Evolutionary conservation across 2,888 invertebrate genomes (phyloP).

Genomic region (Chrysomela aeneicollis): DNA sequence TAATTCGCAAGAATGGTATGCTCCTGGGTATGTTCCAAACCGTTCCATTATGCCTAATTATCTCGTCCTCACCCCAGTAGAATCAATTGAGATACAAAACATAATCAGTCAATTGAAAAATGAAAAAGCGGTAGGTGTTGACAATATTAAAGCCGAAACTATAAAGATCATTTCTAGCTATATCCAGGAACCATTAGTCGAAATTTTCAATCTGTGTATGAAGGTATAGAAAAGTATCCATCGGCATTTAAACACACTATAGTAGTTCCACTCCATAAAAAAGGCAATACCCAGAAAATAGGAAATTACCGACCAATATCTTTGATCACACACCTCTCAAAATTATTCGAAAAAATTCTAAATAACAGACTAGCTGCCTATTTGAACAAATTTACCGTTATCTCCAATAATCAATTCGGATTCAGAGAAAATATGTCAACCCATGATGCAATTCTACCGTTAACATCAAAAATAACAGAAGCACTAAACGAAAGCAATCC

Average conservation of each 20-base stretch:
- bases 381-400: background rate
- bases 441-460: background rate
- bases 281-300: background rate
- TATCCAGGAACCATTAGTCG: background rate
- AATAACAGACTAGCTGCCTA: background rate
- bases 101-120: constrained; percentile 4
- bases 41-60: background rate
- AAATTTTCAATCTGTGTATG: background rate
- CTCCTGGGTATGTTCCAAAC: background rate
- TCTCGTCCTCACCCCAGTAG: background rate
- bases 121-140: background rate
- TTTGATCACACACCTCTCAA: too few relatives aligned
- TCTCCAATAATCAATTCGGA: background rate
- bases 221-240: background rate
- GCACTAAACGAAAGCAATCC: background rate
- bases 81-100: background rate
- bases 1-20: too few relatives aligned
- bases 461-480: background rate
- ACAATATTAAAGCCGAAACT: constrained; percentile 1
- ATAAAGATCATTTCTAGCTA: background rate
- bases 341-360: background rate
- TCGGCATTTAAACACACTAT: background rate
- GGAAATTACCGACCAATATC: too few relatives aligned
- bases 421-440: background rate
- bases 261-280: background rate